Percentiles rank a stretch among this genome's conserved stretches.
phyloP scores from a whole-genome alignment of 2,797 vertebrate genomes.

The Zenarchopterus dispar region DNA sequence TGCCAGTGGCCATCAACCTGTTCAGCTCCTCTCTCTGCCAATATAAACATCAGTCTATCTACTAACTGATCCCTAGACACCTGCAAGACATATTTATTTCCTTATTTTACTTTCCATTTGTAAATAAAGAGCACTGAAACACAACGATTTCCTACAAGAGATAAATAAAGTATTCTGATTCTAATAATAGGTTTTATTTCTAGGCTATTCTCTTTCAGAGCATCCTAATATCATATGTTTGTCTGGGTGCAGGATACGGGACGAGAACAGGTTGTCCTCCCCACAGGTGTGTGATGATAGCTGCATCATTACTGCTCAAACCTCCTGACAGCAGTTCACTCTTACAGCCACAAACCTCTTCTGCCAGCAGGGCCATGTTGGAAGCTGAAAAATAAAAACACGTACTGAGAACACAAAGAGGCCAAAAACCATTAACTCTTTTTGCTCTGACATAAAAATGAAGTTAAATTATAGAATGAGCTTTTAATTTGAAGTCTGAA shows the following conservation, averaged over 20 bases:
- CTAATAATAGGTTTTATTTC: no score
- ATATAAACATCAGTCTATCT: no score
- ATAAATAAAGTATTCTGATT: no score
- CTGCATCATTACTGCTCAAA: slow-evolving; percentile 76
- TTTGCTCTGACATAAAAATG: not conserved
- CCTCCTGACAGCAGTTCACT: slow-evolving; percentile 83
- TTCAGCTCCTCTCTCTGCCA: no score
- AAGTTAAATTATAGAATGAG: not conserved
- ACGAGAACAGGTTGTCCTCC: slow-evolving; percentile 84
- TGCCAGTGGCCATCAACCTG: no score
- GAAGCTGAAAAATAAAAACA: slow-evolving; percentile 73
- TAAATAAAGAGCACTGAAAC: no score
- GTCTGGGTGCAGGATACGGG: slow-evolving; percentile 86
- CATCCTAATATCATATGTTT: not conserved
- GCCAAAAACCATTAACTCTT: not conserved
- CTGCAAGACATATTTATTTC: no score
- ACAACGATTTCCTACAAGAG: no score
- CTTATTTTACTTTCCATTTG: not conserved
- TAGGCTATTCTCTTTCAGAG: no score
- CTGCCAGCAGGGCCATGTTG: slow-evolving; percentile 87
- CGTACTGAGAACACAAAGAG: slow-evolving; percentile 7
- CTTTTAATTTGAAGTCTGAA: no score
- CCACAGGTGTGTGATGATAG: slow-evolving; percentile 83
- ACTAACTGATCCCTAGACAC: no score
- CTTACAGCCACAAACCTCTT: slow-evolving; percentile 83